Evolutionary conservation across 2,797 vertebrate species (phyloP).

Genomic region (Scolopax bukidnonensis): DNA sequence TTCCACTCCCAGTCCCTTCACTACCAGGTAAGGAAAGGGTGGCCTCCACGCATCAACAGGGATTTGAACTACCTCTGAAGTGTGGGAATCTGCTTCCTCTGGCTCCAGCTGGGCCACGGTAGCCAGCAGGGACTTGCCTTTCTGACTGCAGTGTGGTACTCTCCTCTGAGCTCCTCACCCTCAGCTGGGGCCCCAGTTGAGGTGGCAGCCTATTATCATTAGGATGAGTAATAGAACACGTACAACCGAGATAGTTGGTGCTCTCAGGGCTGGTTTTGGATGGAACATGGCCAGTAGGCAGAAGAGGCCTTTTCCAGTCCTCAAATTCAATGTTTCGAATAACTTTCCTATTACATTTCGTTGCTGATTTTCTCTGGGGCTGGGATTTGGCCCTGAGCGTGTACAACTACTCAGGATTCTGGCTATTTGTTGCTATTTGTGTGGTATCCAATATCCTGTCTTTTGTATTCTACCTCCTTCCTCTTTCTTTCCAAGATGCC

Average conservation of each 20-base stretch:
- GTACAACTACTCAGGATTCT: conserved; percentile 3
- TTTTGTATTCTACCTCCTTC: conserved; percentile 35
- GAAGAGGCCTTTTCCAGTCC: not conserved
- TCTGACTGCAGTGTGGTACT: not conserved
- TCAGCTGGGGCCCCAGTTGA: not conserved
- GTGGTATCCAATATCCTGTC: conserved; percentile 16
- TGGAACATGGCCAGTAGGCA: not conserved
- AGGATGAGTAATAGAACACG: not conserved
- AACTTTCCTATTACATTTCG: not conserved
- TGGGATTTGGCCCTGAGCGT: not conserved
- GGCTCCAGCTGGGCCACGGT: not conserved
- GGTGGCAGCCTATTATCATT: not conserved
- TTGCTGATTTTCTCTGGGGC: not conserved
- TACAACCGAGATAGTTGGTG: not conserved
- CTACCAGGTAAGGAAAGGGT: not conserved
- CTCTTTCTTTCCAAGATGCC: conserved; percentile 13
- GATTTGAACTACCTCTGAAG: not conserved
- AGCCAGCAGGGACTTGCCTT: not conserved
- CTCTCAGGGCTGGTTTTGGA: not conserved
- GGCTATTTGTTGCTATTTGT: conserved; percentile 16
- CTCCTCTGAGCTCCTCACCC: not conserved
- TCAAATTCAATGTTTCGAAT: not conserved
- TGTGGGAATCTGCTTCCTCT: not conserved
- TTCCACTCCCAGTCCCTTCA: not conserved
- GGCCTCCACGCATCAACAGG: not conserved